Evolutionary conservation across 2,113 vertebrate species (phyloP).

Genomic region (Amblyornis subalaris): DNA sequence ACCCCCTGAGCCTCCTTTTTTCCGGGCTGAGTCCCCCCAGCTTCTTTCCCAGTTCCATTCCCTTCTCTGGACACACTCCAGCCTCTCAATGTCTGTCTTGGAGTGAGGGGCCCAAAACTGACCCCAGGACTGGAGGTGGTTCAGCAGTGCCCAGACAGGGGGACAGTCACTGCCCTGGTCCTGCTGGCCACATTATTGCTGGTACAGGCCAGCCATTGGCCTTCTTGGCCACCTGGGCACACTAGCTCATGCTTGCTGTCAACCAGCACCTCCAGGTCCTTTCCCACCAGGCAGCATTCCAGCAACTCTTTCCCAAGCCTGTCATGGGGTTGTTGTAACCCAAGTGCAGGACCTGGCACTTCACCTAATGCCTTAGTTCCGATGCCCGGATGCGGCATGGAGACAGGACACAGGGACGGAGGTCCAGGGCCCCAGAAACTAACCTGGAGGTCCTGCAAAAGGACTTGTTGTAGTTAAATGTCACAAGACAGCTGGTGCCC

Average conservation of each 20-base stretch:
- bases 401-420: background rate
- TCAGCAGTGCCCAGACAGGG: background rate
- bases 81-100: background rate
- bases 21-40: background rate
- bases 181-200: background rate
- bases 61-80: fast-evolving
- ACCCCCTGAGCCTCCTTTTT: background rate
- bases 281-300: background rate
- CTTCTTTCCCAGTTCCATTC: fast-evolving
- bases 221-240: background rate
- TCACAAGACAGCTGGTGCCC: slow-evolving; percentile 46
- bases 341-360: background rate
- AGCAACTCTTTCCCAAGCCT: background rate
- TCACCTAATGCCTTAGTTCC: background rate
- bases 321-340: background rate
- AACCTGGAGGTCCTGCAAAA: slow-evolving; percentile 7
- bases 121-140: fast-evolving
- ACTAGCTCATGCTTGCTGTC: background rate
- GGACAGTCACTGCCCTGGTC: fast-evolving
- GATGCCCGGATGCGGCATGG: background rate
- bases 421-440: background rate
- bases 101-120: background rate
- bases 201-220: background rate
- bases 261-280: background rate
- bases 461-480: background rate